Evolutionary conservation across 2,113 vertebrate species (phyloP), one percentile per base, ranked within the genome.

Genomic region (Cyanistes caeruleus): DNA sequence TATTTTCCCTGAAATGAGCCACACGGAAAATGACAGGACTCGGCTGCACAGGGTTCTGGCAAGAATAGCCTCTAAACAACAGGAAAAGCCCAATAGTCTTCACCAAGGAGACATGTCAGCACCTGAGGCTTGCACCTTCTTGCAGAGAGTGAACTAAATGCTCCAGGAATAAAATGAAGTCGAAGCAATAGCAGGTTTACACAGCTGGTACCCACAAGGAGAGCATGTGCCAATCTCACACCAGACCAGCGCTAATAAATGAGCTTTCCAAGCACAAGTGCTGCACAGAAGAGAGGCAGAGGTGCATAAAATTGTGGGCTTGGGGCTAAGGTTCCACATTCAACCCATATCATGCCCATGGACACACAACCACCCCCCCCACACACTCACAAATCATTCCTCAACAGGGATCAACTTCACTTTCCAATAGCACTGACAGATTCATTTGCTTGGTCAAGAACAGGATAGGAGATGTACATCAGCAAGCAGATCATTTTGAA

Each of bases 31-130:
- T 30, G 53, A 82, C 44, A 89, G 23, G 77, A 52, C 44, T 65
- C 1, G 1, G 63, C 46, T 53, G 43, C 27, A 84, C 27, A 35
- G 15, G 64, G 63, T 31, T 75, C 39, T 77, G n/a, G n/a, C 24
- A 87, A 87, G 33, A 87, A 89, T 10, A 72, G 63, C 84, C 13
- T 51, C 82, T 80, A 72, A 76, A 82, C 74, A 74, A 75, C 60
- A 84, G 46, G 43, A 81, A 87, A 87, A 85, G 37, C 21, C 44
- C 85, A 73, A 22, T 5, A 56, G 18, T 64, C 80, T 68, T 56
- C 59, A 81, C 15, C 11, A 4, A 75, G 84, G 74, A 97, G 63
- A 39, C 19, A 25, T 7, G 20, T 60, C 70, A 87, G 49, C 59
- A 76, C 41, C 72, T 64, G 52, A 92, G 41, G 39, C 37, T 94